A percentile compares a stretch with the other conserved stretches of the same genome.
These are phyloP conservation scores for Blastobasis adustella DNA, from an alignment of 2,888 invertebrate genomes.

Conservation along the genomic window DNA sequence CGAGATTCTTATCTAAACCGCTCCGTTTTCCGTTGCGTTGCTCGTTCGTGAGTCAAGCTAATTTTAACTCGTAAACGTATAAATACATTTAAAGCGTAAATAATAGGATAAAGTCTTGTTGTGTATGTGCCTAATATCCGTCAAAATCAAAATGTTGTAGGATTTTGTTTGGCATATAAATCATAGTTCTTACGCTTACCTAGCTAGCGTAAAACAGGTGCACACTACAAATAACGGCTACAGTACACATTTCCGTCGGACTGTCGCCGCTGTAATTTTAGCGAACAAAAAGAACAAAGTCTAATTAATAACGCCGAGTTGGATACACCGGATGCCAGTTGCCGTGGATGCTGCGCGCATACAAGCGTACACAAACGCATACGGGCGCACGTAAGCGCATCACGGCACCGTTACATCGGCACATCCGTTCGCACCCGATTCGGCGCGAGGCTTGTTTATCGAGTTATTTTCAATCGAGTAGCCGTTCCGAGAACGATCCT, in stretches of 20 bases:
- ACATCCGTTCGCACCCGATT: constrained; percentile 38
- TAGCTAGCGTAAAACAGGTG: too few relatives aligned
- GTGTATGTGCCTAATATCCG: too few relatives aligned
- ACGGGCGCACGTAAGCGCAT: constrained; percentile 19
- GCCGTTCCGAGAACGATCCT: constrained; percentile 20
- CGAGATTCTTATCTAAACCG: constrained; percentile 28
- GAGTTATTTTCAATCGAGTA: constrained; percentile 49
- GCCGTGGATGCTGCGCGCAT: constrained; percentile 30
- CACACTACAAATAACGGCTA: too few relatives aligned
- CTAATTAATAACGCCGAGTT: constrained; percentile 4
- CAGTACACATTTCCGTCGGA: too few relatives aligned
- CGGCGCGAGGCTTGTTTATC: constrained; percentile 44
- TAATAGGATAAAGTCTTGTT: too few relatives aligned
- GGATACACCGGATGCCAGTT: constrained; percentile 17
- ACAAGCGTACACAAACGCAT: too few relatives aligned
- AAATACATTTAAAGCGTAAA: too few relatives aligned
- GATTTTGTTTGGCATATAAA: too few relatives aligned
- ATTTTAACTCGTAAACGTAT: too few relatives aligned
- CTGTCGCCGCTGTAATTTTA: too few relatives aligned
- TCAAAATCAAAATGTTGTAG: too few relatives aligned
- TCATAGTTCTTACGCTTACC: too few relatives aligned
- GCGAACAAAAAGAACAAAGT: constrained; percentile 5
- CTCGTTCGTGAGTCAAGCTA: constrained; percentile 6
- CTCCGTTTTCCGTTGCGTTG: constrained; percentile 25
- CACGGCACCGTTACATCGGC: constrained; percentile 32